Conservation (phyloP, 2,797 vertebrate genomes). For the Xenops minutus region DNA sequence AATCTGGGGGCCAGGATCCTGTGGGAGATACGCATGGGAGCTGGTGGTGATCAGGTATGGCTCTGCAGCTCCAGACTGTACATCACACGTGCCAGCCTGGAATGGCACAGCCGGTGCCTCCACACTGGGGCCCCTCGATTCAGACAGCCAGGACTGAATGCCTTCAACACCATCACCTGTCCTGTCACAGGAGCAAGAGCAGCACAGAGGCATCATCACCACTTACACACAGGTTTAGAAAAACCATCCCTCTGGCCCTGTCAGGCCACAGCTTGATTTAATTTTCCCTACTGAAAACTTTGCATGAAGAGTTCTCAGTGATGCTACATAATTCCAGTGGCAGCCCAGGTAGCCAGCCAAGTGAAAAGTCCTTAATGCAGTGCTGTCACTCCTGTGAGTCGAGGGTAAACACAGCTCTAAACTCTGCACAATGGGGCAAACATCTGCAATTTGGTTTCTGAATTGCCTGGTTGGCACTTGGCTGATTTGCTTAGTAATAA, state of each 20-base stretch:
- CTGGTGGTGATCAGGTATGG: fast-evolving
- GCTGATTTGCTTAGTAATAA: background rate
- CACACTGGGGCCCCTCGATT: background rate
- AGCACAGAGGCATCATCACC: background rate
- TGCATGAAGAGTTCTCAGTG: background rate
- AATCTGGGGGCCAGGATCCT: background rate
- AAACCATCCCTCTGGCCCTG: background rate
- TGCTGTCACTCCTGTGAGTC: background rate
- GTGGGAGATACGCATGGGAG: background rate
- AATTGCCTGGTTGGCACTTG: background rate
- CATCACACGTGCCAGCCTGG: background rate
- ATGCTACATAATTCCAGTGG: background rate
- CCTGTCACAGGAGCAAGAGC: background rate
- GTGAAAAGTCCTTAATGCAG: background rate
- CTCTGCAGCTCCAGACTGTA: background rate
- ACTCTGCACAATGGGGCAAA: background rate
- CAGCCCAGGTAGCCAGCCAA: background rate
- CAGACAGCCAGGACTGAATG: background rate
- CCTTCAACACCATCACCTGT: background rate
- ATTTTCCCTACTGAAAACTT: background rate
- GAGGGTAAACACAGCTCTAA: background rate
- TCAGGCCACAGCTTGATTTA: background rate
- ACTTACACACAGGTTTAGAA: background rate
- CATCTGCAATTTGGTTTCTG: background rate
- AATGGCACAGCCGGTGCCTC: background rate